Percentiles rank a stretch among this genome's conserved stretches.
Conservation (phyloP, 2,888 invertebrate genomes). For the Oscheius sp. region DNA sequence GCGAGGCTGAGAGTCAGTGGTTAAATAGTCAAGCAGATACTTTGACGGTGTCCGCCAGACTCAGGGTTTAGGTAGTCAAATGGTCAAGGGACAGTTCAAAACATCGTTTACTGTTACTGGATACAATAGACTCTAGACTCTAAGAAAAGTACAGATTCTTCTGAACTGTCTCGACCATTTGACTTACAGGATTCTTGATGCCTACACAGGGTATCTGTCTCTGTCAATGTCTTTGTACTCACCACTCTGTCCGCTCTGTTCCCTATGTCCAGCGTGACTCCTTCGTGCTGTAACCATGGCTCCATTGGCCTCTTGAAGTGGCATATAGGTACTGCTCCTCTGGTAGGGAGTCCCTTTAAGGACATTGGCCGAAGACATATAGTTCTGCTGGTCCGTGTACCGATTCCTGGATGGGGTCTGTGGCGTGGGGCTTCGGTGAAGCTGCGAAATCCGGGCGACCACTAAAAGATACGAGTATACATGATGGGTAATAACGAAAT, state of each 20-base stretch:
- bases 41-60: too few relatives aligned
- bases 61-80: too few relatives aligned
- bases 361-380: conserved; percentile 9
- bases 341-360: conserved; percentile 9
- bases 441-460: conserved; percentile 14
- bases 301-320: conserved; percentile 26
- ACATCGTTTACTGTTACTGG: too few relatives aligned
- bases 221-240: neutral
- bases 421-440: conserved; percentile 21
- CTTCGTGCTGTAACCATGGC: conserved; percentile 9
- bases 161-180: too few relatives aligned
- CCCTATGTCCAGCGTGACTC: conserved; percentile 26
- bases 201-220: too few relatives aligned
- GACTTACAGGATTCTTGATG: too few relatives aligned
- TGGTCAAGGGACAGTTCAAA: too few relatives aligned
- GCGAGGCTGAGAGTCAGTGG: too few relatives aligned
- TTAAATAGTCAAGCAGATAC: too few relatives aligned
- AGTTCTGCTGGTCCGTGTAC: conserved; percentile 3
- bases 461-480: conserved; percentile 5
- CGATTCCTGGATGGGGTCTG: conserved; percentile 12
- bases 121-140: too few relatives aligned
- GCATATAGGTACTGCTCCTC: conserved; percentile 15
- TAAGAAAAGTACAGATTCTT: too few relatives aligned
- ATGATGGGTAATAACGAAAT: neutral
- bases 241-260: neutral